Evolutionary conservation across 1,140 invertebrate genomes (phyloP), one percentile per base, ranked within the genome.

Genomic region (Cydia splendana): DNA sequence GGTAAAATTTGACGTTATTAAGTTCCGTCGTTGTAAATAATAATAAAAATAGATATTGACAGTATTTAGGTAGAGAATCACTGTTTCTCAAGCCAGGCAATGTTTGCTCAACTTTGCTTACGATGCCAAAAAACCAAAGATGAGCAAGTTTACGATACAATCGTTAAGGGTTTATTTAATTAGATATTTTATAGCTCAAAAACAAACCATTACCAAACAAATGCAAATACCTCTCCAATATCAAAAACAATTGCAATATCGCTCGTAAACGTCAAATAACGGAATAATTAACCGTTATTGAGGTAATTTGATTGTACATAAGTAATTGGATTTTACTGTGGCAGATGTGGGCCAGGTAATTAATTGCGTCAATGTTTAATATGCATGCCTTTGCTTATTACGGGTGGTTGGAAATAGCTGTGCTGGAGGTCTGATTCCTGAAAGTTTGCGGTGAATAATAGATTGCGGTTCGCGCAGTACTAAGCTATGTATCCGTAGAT

Each of bases 231-330:
- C 20, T 24, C 15, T 62, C 18, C 20, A 62, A 62, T 62, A 18
- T 10, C 20, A 0, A 20, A 62, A 62, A 62, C 57, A 62, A 62
- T 62, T 62, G 18, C 57, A 62, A 62, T 62, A 62, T 62, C 53
- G 18, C n/a, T 62, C 53, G 53, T 62, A 62, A 62, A 62, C 24
- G 57, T 62, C 57, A 62, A 62, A 62, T 62, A 62, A 24, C 57
- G 57, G 24, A 62, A 62, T 62, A 62, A 62, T 62, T 62, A 62
- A 62, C 57, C 18, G 57, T 62, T 62, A 62, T 62, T 62, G 57
- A 62, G 57, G 57, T 62, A 62, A 62, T 62, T 62, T 12, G 2
- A 62, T 12, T 62, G 57, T 62, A 62, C 57, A 62, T 62, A 62
- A 62, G 57, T 62, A 62, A 62, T 62, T 62, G 57, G 57, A 62